Evolutionary conservation across 1,140 invertebrate species (phyloP).

Genomic region (Piezodorus guildinii): DNA sequence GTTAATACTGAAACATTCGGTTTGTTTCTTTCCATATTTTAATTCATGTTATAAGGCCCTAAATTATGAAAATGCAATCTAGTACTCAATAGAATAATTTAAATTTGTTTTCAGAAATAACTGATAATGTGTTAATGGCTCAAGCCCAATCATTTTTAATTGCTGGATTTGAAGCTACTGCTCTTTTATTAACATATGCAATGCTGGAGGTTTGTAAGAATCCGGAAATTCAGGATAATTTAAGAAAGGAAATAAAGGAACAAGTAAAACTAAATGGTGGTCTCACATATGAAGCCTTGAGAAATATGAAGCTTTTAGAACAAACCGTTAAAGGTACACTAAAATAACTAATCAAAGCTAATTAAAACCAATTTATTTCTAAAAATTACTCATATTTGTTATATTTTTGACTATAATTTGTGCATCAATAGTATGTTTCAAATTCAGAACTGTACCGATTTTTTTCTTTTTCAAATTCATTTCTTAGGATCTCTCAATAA

Average conservation of each 20-base stretch:
- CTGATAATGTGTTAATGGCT: neutral
- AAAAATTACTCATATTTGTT: too few relatives aligned
- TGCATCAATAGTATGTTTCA: too few relatives aligned
- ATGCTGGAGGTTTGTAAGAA: neutral
- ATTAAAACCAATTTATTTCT: too few relatives aligned
- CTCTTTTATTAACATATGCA: neutral
- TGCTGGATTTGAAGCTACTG: neutral
- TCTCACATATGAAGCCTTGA: neutral
- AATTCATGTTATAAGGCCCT: too few relatives aligned
- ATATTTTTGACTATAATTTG: too few relatives aligned
- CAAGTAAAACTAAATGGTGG: neutral
- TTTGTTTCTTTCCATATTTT: neutral
- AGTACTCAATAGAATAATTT: too few relatives aligned
- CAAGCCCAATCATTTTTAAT: neutral
- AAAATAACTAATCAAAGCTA: too few relatives aligned
- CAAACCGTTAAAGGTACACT: neutral
- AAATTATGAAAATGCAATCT: too few relatives aligned
- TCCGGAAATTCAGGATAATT: neutral
- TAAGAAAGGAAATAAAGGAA: neutral
- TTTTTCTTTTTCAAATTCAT: too few relatives aligned
- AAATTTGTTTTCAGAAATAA: neutral
- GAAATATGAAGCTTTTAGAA: neutral
- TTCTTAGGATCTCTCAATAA: too few relatives aligned
- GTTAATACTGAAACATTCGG: constrained; percentile 3
- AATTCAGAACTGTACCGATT: too few relatives aligned